Conservation (phyloP, 2,797 vertebrate genomes). For the Poecilia velifera region DNA sequence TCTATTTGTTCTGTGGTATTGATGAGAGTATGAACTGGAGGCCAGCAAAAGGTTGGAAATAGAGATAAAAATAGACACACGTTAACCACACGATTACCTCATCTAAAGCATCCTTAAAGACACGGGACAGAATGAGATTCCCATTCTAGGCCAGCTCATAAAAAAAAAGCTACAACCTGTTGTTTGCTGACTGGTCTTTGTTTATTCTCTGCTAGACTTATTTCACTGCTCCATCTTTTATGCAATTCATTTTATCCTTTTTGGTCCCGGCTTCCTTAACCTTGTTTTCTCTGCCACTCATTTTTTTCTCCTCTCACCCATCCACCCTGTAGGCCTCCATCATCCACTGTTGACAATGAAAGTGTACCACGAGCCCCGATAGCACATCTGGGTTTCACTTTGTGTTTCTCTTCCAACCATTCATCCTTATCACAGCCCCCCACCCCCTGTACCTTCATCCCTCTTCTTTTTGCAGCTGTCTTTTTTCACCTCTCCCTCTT, state of each 20-base stretch:
- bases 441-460: not conserved
- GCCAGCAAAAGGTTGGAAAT: not conserved
- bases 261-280: not conserved
- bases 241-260: not conserved
- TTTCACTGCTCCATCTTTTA: not conserved
- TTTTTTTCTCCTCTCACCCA: not conserved
- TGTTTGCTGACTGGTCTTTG: not conserved
- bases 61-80: not conserved
- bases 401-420: conserved; percentile 15
- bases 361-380: conserved; percentile 47
- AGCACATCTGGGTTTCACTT: conserved; percentile 57
- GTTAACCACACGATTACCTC: not conserved
- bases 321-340: not conserved
- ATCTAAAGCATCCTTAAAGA: not conserved
- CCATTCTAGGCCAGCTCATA: not conserved
- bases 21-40: not conserved
- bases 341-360: conserved; percentile 57
- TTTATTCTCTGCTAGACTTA: not conserved
- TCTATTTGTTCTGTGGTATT: not conserved
- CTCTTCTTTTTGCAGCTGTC: conserved; percentile 30
- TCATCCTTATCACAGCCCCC: not conserved
- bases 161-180: not conserved
- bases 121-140: not conserved
- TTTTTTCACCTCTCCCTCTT: conserved; percentile 46
- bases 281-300: not conserved